A percentile compares a stretch with the other conserved stretches of the same genome.
Conservation (phyloP, 2,113 vertebrate genomes). For the Cariama cristata region DNA sequence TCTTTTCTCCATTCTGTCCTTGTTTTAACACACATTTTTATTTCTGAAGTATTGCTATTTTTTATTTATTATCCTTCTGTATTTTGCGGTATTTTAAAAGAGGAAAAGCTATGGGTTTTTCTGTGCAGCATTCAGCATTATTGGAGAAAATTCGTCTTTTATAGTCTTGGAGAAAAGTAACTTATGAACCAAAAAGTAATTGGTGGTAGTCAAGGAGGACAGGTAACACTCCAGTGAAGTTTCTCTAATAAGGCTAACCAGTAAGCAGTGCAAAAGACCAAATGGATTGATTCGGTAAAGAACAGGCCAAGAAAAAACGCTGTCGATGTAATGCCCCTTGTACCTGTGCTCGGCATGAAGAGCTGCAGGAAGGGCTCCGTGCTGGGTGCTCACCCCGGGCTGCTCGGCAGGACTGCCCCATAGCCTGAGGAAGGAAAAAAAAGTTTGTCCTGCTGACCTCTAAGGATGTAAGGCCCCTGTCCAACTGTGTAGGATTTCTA, state of each 20-base stretch:
- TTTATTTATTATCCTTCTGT: neutral
- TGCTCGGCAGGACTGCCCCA: neutral
- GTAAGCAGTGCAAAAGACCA: neutral
- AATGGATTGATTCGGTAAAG: neutral
- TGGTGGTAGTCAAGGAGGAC: neutral
- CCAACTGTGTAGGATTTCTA: neutral
- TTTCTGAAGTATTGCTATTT: neutral
- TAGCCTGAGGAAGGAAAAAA: neutral
- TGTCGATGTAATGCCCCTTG: neutral
- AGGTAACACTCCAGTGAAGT: neutral
- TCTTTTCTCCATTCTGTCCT: neutral
- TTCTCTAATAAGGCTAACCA: neutral
- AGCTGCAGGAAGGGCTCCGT: neutral
- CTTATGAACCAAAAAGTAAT: neutral
- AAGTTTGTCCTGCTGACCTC: neutral
- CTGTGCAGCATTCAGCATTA: neutral
- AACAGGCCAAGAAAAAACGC: neutral
- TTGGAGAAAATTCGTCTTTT: neutral
- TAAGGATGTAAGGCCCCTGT: neutral
- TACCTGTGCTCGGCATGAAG: neutral
- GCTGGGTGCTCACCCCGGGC: neutral
- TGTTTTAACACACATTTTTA: neutral
- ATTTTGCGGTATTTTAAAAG: neutral
- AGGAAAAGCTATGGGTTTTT: fast-evolving
- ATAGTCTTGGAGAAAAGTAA: neutral